A percentile compares a stretch with the other conserved stretches of the same genome.
Conservation (phyloP, 1,140 invertebrate species). For the Cyrtorhinus lividipennis region DNA sequence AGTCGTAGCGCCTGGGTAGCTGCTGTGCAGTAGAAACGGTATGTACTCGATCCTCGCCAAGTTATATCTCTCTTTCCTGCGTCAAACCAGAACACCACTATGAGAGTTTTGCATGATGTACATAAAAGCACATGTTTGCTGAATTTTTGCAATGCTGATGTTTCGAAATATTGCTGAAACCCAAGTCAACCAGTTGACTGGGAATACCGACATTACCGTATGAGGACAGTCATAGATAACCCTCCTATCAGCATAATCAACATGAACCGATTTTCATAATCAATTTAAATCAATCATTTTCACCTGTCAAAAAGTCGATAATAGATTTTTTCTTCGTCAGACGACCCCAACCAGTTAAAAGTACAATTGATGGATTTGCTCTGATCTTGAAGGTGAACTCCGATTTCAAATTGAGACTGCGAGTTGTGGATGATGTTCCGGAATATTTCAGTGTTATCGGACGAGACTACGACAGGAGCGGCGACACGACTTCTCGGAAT, state of each 20-base stretch:
- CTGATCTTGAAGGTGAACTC: constrained; percentile 86
- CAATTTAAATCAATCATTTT: constrained; percentile 12
- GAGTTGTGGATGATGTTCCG: constrained; percentile 89
- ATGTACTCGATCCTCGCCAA: constrained; percentile 73
- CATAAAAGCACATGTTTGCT: not conserved
- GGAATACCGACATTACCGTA: no score
- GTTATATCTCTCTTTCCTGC: constrained; percentile 80
- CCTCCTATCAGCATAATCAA: no score
- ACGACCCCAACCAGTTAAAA: constrained; percentile 81
- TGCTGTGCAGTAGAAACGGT: constrained; percentile 69
- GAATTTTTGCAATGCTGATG: no score
- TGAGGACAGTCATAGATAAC: no score
- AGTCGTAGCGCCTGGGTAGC: constrained; percentile 64
- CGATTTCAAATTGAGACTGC: constrained; percentile 81
- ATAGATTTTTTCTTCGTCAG: constrained; percentile 61
- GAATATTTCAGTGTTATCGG: constrained; percentile 76
- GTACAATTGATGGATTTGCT: constrained; percentile 86
- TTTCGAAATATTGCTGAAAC: no score
- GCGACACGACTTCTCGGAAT: constrained; percentile 76
- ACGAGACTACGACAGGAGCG: constrained; percentile 76
- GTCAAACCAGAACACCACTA: constrained; percentile 28
- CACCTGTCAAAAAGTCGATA: constrained; percentile 65
- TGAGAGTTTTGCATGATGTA: no score
- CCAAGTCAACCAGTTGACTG: not conserved
- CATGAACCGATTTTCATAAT: no score